Evolutionary conservation across 2,888 invertebrate genomes (phyloP).

Genomic region (Automeris io): DNA sequence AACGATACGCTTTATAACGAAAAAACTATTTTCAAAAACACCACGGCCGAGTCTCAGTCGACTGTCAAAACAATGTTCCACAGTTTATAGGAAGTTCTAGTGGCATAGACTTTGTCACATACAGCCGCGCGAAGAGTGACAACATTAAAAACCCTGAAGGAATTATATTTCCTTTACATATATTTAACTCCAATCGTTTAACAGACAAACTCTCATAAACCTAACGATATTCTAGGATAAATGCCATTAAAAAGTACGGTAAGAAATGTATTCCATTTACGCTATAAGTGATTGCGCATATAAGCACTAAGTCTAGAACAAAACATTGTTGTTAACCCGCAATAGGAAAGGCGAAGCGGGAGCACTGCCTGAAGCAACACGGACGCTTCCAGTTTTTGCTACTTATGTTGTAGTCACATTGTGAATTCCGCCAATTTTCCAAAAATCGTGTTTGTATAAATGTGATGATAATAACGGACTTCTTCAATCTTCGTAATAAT

Average conservation of each 20-base stretch:
- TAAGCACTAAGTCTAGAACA: constrained; percentile 12
- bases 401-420: constrained; percentile 2
- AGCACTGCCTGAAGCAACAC: constrained; percentile 28
- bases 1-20: too few relatives aligned
- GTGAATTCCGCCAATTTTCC: neutral
- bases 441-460: constrained; percentile 1
- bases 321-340: constrained; percentile 3
- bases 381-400: constrained; percentile 50
- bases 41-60: too few relatives aligned
- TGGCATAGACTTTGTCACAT: too few relatives aligned
- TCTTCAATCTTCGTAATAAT: neutral
- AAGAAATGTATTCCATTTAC: constrained; percentile 2
- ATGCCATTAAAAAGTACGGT: neutral
- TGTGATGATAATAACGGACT: neutral
- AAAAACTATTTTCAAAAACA: too few relatives aligned
- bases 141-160: too few relatives aligned
- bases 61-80: too few relatives aligned
- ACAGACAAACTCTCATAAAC: too few relatives aligned
- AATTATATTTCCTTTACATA: too few relatives aligned
- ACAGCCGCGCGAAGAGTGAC: too few relatives aligned
- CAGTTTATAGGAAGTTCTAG: too few relatives aligned
- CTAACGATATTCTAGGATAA: neutral
- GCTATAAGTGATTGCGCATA: constrained; percentile 9
- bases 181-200: too few relatives aligned
- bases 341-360: constrained; percentile 19